Conservation (phyloP, 2,113 vertebrate genomes). For the Naja naja region DNA sequence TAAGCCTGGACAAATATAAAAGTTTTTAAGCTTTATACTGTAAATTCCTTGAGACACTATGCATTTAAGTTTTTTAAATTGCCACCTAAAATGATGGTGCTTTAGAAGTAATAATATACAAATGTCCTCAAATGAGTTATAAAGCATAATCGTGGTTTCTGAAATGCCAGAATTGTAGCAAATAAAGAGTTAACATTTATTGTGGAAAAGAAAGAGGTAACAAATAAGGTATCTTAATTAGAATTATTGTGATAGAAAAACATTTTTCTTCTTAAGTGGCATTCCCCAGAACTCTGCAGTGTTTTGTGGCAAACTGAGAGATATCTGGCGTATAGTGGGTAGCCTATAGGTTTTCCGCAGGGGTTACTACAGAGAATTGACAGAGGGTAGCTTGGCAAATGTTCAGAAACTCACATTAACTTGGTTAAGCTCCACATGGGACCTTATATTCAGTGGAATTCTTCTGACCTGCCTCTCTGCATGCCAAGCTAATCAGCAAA, state of each 20-base stretch:
- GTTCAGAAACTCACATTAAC: slow-evolving; percentile 83
- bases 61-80: neutral
- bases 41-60: neutral
- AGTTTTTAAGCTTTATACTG: neutral
- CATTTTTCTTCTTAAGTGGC: neutral
- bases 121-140: neutral
- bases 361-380: slow-evolving; percentile 77
- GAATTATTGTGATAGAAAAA: neutral
- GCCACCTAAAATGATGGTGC: neutral
- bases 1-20: neutral
- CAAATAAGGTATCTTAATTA: neutral
- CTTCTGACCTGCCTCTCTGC: slow-evolving; percentile 86
- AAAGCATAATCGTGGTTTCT: neutral
- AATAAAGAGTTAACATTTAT: neutral
- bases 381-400: slow-evolving; percentile 89
- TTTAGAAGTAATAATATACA: neutral
- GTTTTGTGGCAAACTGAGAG: slow-evolving; percentile 76
- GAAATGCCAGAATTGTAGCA: neutral
- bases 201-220: neutral
- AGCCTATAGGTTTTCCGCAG: slow-evolving; percentile 73
- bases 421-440: slow-evolving; percentile 88
- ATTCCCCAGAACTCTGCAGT: neutral
- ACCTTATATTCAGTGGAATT: slow-evolving; percentile 98
- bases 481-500: slow-evolving; percentile 93
- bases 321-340: slow-evolving; percentile 74